Conservation (phyloP, 2,888 invertebrate genomes). For the Erebia aethiops region DNA sequence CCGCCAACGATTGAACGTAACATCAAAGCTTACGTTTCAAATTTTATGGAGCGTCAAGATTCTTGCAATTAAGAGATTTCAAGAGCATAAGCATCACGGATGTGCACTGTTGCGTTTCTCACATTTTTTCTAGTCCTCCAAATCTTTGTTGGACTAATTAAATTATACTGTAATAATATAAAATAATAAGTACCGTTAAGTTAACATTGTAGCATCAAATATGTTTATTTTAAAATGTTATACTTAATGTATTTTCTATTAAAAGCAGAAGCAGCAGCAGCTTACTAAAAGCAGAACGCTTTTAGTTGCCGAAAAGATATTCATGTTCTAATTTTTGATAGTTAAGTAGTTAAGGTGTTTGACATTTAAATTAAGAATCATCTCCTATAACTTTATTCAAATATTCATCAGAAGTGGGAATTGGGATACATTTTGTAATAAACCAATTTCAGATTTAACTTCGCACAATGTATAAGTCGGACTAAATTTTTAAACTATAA, state of each 20-base stretch:
- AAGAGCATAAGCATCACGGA: constrained; percentile 64
- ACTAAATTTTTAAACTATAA: no score
- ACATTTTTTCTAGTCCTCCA: constrained; percentile 34
- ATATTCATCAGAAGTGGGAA: neutral
- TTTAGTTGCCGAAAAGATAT: constrained; percentile 11
- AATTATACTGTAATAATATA: constrained; percentile 6
- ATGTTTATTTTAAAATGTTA: neutral
- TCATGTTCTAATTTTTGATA: neutral
- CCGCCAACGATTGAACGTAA: constrained; percentile 58
- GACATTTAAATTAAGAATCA: neutral
- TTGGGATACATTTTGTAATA: neutral
- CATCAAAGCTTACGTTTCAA: constrained; percentile 63
- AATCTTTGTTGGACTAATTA: constrained; percentile 19
- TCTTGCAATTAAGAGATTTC: constrained; percentile 70
- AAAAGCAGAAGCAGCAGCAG: no score
- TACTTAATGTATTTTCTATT: constrained; percentile 11
- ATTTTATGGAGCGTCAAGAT: constrained; percentile 78
- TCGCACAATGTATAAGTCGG: no score
- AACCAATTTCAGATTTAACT: no score
- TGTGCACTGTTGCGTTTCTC: constrained; percentile 53
- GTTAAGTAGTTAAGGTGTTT: neutral
- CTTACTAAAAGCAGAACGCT: no score
- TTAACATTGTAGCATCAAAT: constrained; percentile 5
- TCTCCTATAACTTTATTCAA: neutral
- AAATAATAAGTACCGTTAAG: constrained; percentile 7